Percentiles rank a stretch among this genome's conserved stretches.
These are phyloP conservation scores for Centrocercus urophasianus DNA, from an alignment of 2,113 vertebrate genomes.

Conservation along the genomic window DNA sequence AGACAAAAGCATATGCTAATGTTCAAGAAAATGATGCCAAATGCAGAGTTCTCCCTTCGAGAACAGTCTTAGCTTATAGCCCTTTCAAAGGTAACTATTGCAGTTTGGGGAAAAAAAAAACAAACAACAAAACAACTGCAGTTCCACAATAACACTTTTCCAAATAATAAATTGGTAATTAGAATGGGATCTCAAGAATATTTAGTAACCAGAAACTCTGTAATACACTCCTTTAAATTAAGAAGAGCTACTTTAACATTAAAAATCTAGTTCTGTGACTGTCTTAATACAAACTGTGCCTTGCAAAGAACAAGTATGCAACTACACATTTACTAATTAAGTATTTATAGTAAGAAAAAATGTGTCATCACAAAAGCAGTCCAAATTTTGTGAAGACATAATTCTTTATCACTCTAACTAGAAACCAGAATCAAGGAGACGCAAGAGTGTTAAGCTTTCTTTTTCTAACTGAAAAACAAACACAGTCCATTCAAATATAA, in stretches of 20 bases:
- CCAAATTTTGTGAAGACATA: background rate
- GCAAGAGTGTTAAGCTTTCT: background rate
- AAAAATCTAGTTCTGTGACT: background rate
- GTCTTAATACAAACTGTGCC: background rate
- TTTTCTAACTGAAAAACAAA: background rate
- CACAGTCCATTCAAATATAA: background rate
- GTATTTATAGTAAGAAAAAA: background rate
- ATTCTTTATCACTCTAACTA: background rate
- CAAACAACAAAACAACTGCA: background rate
- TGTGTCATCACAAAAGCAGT: background rate
- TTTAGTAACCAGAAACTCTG: background rate
- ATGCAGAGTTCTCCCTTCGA: background rate
- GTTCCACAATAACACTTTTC: background rate
- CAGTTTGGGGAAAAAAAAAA: background rate
- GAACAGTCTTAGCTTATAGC: background rate
- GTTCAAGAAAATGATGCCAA: background rate
- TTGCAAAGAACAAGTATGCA: background rate
- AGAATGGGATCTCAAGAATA: background rate
- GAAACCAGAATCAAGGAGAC: background rate
- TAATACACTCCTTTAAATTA: background rate
- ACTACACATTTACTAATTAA: background rate
- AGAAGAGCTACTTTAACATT: background rate
- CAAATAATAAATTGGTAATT: background rate
- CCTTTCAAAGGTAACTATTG: background rate
- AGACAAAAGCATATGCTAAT: accelerated